A percentile compares a stretch with the other conserved stretches of the same genome.
These are phyloP conservation scores for Limonius californicus DNA, from an alignment of 1,140 invertebrate genomes.

Conservation along the genomic window DNA sequence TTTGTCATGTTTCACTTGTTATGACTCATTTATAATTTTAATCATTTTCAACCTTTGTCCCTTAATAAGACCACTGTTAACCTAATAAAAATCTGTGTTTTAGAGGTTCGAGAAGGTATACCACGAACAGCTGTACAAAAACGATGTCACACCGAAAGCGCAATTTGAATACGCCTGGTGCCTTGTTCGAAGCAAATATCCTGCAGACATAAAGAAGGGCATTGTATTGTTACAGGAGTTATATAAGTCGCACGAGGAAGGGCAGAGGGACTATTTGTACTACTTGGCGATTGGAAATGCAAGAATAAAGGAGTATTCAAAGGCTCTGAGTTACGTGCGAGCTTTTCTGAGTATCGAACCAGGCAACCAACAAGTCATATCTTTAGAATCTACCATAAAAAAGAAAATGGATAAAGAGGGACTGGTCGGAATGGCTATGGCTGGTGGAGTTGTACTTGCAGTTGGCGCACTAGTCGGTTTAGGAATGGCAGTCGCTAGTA, in stretches of 20 bases:
- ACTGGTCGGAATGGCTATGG: slow-evolving; percentile 81
- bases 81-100: slow-evolving; percentile 46
- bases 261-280: slow-evolving; percentile 88
- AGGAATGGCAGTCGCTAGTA: slow-evolving; percentile 72
- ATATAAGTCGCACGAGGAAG: slow-evolving; percentile 69
- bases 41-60: background rate
- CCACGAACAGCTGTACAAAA: slow-evolving; percentile 69
- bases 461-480: slow-evolving; percentile 76
- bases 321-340: slow-evolving; percentile 78
- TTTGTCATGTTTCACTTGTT: slow-evolving; percentile 10
- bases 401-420: slow-evolving; percentile 89
- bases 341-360: slow-evolving; percentile 84
- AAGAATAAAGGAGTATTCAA: slow-evolving; percentile 83
- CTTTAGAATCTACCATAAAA: slow-evolving; percentile 75
- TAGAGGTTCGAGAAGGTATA: slow-evolving; percentile 87
- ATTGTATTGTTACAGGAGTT: slow-evolving; percentile 84
- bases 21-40: background rate
- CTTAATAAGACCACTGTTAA: slow-evolving; percentile 7
- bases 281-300: slow-evolving; percentile 91
- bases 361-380: slow-evolving; percentile 80
- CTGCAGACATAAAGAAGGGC: slow-evolving; percentile 86
- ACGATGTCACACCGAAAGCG: slow-evolving; percentile 69
- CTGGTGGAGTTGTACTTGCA: slow-evolving; percentile 75
- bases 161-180: slow-evolving; percentile 95
- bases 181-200: slow-evolving; percentile 82